Conservation (phyloP, 2,113 vertebrate species). For the Protobothrops mucrosquamatus region DNA sequence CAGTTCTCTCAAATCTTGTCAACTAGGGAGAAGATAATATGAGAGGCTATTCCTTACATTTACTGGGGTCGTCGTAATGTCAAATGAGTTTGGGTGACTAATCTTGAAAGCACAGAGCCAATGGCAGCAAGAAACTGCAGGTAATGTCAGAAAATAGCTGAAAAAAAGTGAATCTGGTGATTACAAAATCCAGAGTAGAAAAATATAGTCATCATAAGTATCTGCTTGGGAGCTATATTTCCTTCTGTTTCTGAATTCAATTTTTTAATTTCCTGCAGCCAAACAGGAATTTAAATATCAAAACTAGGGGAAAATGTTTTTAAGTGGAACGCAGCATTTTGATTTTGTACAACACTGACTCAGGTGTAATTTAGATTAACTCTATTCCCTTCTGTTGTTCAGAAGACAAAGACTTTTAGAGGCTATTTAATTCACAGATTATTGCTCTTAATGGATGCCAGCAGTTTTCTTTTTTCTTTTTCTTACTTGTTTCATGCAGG, state of each 20-base stretch:
- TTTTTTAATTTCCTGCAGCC: neutral
- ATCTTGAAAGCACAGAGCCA: neutral
- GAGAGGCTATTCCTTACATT: fast-evolving
- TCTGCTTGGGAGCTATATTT: neutral
- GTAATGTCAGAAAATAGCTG: neutral
- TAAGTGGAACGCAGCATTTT: neutral
- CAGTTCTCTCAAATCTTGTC: neutral
- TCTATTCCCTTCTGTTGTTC: neutral
- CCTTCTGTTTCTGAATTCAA: neutral
- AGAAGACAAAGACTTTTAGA: neutral
- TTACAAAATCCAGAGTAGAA: neutral
- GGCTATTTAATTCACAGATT: neutral
- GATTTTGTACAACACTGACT: neutral
- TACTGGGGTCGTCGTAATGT: neutral
- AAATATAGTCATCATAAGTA: neutral
- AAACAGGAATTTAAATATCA: neutral
- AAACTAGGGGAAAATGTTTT: neutral
- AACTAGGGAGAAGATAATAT: neutral
- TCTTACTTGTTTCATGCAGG: neutral
- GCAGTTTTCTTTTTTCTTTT: neutral
- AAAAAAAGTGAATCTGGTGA: neutral
- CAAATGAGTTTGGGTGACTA: neutral
- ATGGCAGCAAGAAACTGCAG: neutral
- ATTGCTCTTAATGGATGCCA: neutral
- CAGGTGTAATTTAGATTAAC: neutral